Evolutionary conservation across 2,888 invertebrate species (phyloP), one percentile per base, ranked within the genome.

Genomic region (Lycaena phlaeas): DNA sequence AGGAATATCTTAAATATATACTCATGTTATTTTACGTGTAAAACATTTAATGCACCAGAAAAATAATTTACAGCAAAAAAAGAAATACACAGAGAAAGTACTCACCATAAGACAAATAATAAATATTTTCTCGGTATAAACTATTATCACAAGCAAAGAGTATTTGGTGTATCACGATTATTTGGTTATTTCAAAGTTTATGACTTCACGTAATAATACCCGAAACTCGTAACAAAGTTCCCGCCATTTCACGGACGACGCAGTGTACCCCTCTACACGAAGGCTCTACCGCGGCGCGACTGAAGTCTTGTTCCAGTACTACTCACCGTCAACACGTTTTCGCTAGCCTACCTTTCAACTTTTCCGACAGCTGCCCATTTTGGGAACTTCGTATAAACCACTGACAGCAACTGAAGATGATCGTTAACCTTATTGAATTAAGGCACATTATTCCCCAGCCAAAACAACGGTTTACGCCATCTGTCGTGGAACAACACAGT

Each of bases 341-440:
- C 62, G 68, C 65, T 76, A 62, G 66, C 70, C 74, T 74, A 72
- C 74, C 66, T 77, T 72, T 68, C 67, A 76, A 81, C 76, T 79
- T 82, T 79, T 68, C 69, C 62, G 54, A 49, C 26, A 34, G 45
- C 41, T 38, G 17, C 10, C 27, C 26, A 34, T 31, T n/a, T 38
- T 18, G 46, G 39, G 56, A 66, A 57, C 31, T 56, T 29, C 44
- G 18, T 50, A 68, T 51, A 37, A 4, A 40, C 29, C 14, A 7
- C 22, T 14, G 3, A 10, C 7, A 10, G 14, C 42, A 41, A 4
- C 2, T n/a, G 27, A 52, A 40, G 39, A 36, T 41, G 6, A 37
- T 26, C 46, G 30, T 14, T 50, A 46, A 14, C 0, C 0, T 3
- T 0, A 5, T 14, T 0, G 7, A 0, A 0, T 25, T 39, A 48